phyloP scores from a whole-genome alignment of 2,888 invertebrate genomes.

The Acronicta leporina region DNA sequence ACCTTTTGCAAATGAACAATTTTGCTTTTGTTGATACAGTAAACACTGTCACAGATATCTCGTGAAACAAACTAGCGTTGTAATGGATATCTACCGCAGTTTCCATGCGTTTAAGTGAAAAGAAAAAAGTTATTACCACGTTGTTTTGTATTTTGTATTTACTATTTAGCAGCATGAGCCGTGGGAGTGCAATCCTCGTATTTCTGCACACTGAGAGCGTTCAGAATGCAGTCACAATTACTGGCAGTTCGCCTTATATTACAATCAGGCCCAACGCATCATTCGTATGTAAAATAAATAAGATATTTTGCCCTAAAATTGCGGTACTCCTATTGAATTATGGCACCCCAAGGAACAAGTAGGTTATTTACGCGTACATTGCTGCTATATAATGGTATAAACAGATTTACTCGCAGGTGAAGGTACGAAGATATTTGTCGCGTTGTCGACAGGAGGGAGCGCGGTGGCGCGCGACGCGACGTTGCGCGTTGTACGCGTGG shows the following conservation, averaged over 20 bases:
- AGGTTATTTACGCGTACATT: conserved; percentile 63
- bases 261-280: conserved; percentile 12
- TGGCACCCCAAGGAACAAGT: conserved; percentile 54
- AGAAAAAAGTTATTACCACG: conserved; percentile 61
- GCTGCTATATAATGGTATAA: conserved; percentile 59
- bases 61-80: conserved; percentile 33
- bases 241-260: conserved; percentile 24
- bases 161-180: conserved; percentile 61
- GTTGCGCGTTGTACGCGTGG: conserved; percentile 17
- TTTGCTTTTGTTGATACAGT: conserved; percentile 9
- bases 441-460: conserved; percentile 48
- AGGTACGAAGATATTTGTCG: conserved; percentile 62
- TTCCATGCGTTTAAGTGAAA: conserved; percentile 56
- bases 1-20: conserved; percentile 21
- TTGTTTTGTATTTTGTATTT: conserved; percentile 60
- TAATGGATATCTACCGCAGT: conserved; percentile 48
- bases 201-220: conserved; percentile 25
- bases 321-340: conserved; percentile 53
- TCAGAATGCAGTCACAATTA: conserved; percentile 24
- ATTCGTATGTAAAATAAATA: conserved; percentile 36
- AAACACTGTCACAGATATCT: conserved; percentile 21
- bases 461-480: conserved; percentile 7
- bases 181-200: conserved; percentile 58
- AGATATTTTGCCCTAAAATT: conserved; percentile 40
- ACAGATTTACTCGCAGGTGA: conserved; percentile 64